Evolutionary conservation across 2,888 invertebrate species (phyloP).

Genomic region (Tipula lateralis): DNA sequence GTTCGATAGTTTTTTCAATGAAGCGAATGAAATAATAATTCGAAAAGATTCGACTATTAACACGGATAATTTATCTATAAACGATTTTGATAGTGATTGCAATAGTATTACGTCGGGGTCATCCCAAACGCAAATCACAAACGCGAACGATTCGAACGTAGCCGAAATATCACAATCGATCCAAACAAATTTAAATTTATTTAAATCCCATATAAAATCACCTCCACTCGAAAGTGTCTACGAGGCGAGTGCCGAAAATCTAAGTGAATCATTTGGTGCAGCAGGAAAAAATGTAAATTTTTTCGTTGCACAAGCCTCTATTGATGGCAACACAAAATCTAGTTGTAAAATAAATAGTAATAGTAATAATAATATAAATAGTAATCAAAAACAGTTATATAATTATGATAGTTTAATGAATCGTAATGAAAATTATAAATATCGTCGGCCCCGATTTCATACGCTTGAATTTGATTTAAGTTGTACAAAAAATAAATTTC

Average conservation of each 20-base stretch:
- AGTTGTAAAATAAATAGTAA: not conserved
- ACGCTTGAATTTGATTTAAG: conserved; percentile 52
- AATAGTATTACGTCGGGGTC: conserved; percentile 20
- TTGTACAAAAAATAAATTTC: conserved; percentile 58
- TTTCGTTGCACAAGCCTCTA: conserved; percentile 27
- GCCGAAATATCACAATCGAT: not conserved
- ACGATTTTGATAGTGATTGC: not conserved
- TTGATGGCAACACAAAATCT: conserved; percentile 31
- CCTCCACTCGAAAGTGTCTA: conserved; percentile 51
- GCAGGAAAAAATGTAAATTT: not conserved
- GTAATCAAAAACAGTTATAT: conserved; percentile 25
- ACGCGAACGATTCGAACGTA: not conserved
- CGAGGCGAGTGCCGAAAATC: conserved; percentile 51
- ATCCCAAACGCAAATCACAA: conserved; percentile 11
- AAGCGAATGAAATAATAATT: conserved; percentile 52
- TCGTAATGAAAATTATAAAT: conserved; percentile 44
- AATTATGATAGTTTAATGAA: conserved; percentile 35
- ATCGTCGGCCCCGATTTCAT: conserved; percentile 45
- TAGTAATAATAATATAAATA: conserved; percentile 25
- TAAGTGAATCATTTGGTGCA: conserved; percentile 38
- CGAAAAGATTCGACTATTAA: conserved; percentile 39
- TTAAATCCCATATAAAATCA: conserved; percentile 41
- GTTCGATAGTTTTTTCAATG: conserved; percentile 60
- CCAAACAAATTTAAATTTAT: conserved; percentile 2
- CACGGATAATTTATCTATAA: conserved; percentile 32